Conservation (phyloP, 2,797 vertebrate genomes). For the Silurus aristotelis region DNA sequence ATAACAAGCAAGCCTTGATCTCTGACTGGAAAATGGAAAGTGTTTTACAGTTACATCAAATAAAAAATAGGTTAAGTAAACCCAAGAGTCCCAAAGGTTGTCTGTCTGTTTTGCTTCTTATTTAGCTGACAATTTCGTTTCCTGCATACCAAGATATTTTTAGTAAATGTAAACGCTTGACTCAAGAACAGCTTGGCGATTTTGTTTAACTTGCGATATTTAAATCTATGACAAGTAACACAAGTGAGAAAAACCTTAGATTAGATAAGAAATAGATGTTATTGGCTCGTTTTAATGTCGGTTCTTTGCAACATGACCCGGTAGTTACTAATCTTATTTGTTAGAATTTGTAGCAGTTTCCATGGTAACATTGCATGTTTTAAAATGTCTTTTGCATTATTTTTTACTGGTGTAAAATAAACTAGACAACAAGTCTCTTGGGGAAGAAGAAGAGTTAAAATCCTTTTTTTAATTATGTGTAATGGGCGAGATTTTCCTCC, state of each 20-base stretch:
- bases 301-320: not conserved
- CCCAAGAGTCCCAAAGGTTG: not conserved
- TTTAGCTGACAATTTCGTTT: not conserved
- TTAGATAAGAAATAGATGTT: not conserved
- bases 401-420: not conserved
- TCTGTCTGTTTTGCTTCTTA: not conserved
- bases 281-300: not conserved
- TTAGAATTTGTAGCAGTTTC: conserved; percentile 33
- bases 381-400: not conserved
- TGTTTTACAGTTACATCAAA: not conserved
- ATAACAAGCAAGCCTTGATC: not conserved
- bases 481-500: not conserved
- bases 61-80: not conserved
- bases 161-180: not conserved
- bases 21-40: not conserved
- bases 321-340: not conserved
- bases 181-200: too few species aligned
- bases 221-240: not conserved
- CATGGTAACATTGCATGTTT: conserved; percentile 26
- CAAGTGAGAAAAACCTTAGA: not conserved
- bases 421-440: not conserved
- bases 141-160: not conserved
- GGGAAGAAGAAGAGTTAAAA: not conserved
- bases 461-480: not conserved
- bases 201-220: not conserved